phyloP scores from a whole-genome alignment of 30 jellyfish, hydroid and myxozoan genomes.

The Cassiopea andromeda region DNA sequence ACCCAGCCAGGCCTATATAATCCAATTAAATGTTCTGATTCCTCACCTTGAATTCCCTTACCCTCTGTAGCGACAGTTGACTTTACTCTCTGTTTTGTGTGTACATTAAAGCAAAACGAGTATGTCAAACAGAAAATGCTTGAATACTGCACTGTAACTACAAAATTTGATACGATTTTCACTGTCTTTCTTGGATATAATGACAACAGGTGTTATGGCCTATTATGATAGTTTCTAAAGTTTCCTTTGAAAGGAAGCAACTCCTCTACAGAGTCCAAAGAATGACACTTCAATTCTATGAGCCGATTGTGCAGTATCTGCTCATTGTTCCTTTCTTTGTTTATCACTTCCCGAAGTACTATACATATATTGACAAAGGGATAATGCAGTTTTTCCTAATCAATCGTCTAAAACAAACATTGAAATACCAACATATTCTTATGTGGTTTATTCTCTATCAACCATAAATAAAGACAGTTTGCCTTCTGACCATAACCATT shows the following conservation, averaged over 20 bases:
- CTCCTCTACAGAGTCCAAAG: neutral
- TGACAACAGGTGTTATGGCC: conserved; percentile 26
- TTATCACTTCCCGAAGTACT: neutral
- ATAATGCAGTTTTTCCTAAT: neutral
- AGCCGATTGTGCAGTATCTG: neutral
- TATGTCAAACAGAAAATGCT: neutral
- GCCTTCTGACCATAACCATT: too few species aligned
- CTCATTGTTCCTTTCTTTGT: neutral
- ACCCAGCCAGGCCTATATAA: neutral
- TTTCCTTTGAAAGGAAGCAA: neutral
- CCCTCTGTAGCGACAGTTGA: too few species aligned
- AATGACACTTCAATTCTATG: neutral
- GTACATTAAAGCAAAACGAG: neutral
- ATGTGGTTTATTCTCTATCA: neutral
- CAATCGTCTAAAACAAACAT: neutral
- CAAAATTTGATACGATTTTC: neutral
- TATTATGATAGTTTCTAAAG: neutral
- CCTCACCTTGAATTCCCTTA: neutral
- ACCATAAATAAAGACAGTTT: too few species aligned
- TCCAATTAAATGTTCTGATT: neutral
- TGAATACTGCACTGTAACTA: neutral
- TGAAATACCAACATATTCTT: neutral
- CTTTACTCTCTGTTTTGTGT: neutral
- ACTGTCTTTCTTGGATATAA: neutral
- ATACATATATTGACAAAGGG: neutral